phyloP scores from a whole-genome alignment of 2,888 invertebrate genomes.

The Diadromus collaris region DNA sequence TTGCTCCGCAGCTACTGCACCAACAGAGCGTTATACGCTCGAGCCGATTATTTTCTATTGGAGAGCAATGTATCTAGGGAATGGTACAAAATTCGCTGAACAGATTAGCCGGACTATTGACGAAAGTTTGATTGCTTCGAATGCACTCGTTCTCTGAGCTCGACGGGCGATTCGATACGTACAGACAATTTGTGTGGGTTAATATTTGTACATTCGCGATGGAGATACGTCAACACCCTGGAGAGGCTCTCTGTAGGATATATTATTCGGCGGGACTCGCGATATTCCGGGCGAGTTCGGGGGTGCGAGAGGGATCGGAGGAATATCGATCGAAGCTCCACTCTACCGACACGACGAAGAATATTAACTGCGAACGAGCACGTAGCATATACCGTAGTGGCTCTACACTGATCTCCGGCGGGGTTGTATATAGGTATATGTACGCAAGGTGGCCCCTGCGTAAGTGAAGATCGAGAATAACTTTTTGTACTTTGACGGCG shows the following conservation, averaged over 20 bases:
- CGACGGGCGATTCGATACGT: not conserved
- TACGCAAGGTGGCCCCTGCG: too few relatives aligned
- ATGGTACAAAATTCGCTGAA: too few relatives aligned
- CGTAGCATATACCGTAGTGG: conserved; percentile 1
- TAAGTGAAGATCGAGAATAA: too few relatives aligned
- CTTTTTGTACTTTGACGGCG: too few relatives aligned
- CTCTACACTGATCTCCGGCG: not conserved
- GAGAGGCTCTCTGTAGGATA: conserved; percentile 3
- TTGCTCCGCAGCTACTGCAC: too few relatives aligned
- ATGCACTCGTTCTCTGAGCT: conserved; percentile 7
- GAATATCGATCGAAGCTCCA: conserved; percentile 51
- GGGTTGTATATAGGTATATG: not conserved
- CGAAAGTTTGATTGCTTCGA: conserved; percentile 7
- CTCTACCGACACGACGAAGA: conserved; percentile 39
- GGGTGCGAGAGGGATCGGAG: conserved; percentile 32
- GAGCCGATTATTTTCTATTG: too few relatives aligned
- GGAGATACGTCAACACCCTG: conserved; percentile 1
- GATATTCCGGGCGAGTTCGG: conserved; percentile 44
- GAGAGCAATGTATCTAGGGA: too few relatives aligned
- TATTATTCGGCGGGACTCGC: conserved; percentile 44
- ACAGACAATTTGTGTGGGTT: conserved; percentile 15
- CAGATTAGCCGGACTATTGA: conserved; percentile 15
- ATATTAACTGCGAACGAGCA: conserved; percentile 32
- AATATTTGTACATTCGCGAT: conserved; percentile 25
- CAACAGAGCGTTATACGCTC: too few relatives aligned